Base-by-base conservation (phyloP, 2,797 vertebrate species). In the Phalloptychus januarius region DNA sequence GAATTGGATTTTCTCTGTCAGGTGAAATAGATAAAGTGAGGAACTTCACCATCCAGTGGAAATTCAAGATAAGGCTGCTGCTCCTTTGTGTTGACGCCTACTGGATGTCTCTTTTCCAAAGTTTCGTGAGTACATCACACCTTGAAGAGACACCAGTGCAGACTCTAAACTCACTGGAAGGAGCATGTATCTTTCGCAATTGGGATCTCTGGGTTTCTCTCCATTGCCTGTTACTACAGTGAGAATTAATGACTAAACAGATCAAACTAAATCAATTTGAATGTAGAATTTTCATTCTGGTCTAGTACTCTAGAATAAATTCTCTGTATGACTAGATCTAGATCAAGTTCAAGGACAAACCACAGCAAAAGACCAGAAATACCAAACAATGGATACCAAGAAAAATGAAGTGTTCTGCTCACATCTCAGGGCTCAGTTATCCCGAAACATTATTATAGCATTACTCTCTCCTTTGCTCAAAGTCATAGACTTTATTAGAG, bases 321-420 rank as follows among this genome's bases (percentile, higher is more conserved):
- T 15, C 15, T 12, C 4, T 46, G 45, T 36, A 36, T 52, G 65
- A 38, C 46, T 0, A 4, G 18, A 63, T 78, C 46, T 0, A 4
- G 18, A 63, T 78, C 36, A 52, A 72, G 67, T 48, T 82, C 48
- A 48, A 40, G 4, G 46, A 36, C 18, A 71, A 40, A 61, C 50
- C 28, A 75, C 44, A 71, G 72, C 71, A 73, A 70, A 42, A 6
- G 44, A 63, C 58, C 31, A 8, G 33, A 65, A 76, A 76, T 69
- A 75, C 54, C 8, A 31, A 78, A 76, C 76, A 42, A 70, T 2
- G 16, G 18, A 81, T 2, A 23, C 31, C 38, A 75, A 65, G 63
- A 1, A 25, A 40, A 70, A 70, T 12, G 0, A n/a, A n/a, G 13
- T 1, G 12, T 42, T 28, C 40, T 42, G 2, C 40, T 42, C 23